A percentile compares a stretch with the other conserved stretches of the same genome.
Evolutionary conservation across 2,113 vertebrate genomes (phyloP).

Genomic region (Plectropomus leopardus): DNA sequence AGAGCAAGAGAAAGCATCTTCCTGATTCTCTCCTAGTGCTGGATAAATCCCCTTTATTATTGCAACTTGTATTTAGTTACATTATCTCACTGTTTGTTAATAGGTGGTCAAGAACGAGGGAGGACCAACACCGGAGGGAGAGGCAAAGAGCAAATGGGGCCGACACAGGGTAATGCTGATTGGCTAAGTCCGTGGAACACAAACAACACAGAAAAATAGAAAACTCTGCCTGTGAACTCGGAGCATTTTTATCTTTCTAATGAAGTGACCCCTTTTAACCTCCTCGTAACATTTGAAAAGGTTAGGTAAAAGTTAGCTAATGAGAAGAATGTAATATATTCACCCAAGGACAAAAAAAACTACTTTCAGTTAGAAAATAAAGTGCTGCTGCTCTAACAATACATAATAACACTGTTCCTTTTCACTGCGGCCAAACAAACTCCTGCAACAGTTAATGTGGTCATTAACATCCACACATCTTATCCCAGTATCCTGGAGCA

Average conservation of each 20-base stretch:
- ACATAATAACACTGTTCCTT: not conserved
- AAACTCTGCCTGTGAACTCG: slow-evolving; percentile 15
- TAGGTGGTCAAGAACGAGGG: slow-evolving; percentile 59
- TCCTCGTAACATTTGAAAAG: slow-evolving; percentile 51
- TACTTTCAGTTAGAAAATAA: slow-evolving; percentile 12
- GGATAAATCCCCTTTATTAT: slow-evolving; percentile 61
- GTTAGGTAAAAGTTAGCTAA: slow-evolving; percentile 49
- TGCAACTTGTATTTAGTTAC: slow-evolving; percentile 58
- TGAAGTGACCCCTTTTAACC: slow-evolving; percentile 70
- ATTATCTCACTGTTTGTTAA: slow-evolving; percentile 73
- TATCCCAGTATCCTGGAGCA: slow-evolving; percentile 12
- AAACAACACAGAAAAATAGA: slow-evolving; percentile 65
- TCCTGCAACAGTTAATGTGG: slow-evolving; percentile 4
- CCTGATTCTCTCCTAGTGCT: slow-evolving; percentile 32
- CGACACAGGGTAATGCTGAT: slow-evolving; percentile 44
- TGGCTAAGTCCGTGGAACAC: slow-evolving; percentile 54
- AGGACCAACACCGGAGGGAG: slow-evolving; percentile 66
- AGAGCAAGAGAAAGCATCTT: slow-evolving; percentile 51
- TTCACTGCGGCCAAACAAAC: not conserved
- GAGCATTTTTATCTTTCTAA: slow-evolving; percentile 62
- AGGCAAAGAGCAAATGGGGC: slow-evolving; percentile 61
- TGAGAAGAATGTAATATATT: slow-evolving; percentile 13
- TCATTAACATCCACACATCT: slow-evolving; percentile 19
- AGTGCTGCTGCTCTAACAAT: not conserved
- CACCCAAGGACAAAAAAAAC: slow-evolving; percentile 34